Evolutionary conservation across 1,140 invertebrate genomes (phyloP).

Genomic region (Drosophila albomicans): DNA sequence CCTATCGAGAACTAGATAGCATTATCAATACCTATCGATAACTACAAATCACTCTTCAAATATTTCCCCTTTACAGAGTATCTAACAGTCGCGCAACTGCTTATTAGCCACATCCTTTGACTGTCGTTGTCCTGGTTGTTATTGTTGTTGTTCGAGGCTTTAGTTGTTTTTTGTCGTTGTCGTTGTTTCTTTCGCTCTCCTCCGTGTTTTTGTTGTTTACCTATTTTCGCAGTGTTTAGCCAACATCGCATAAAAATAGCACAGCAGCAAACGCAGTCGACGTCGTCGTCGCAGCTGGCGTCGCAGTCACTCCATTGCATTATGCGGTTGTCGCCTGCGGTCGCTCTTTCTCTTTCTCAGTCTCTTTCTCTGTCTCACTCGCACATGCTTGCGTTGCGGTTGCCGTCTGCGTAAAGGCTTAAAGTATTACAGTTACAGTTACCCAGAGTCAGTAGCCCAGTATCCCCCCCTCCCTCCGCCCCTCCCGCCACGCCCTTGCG

Average conservation of each 20-base stretch:
- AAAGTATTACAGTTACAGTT: slow-evolving; percentile 81
- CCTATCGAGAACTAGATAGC: background rate
- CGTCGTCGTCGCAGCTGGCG: background rate
- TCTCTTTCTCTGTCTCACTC: background rate
- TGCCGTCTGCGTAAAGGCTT: slow-evolving; percentile 79
- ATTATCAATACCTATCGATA: no score
- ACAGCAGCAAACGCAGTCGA: slow-evolving; percentile 49
- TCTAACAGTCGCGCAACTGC: background rate
- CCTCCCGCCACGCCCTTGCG: background rate
- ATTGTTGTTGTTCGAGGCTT: background rate
- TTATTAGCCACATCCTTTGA: slow-evolving; percentile 6
- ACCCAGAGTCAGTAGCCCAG: slow-evolving; percentile 36
- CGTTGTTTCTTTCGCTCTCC: slow-evolving; percentile 43
- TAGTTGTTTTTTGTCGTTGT: slow-evolving; percentile 4
- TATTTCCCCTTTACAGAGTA: background rate
- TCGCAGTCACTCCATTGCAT: slow-evolving; percentile 62
- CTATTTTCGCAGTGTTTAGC: slow-evolving; percentile 78
- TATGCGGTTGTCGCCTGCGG: slow-evolving; percentile 75
- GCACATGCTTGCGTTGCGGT: slow-evolving; percentile 40
- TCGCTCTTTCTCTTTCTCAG: slow-evolving; percentile 32
- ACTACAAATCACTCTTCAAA: no score
- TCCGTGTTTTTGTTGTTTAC: slow-evolving; percentile 52
- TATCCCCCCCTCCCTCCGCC: background rate
- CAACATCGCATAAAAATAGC: slow-evolving; percentile 79
- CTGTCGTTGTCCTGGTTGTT: slow-evolving; percentile 1